These are phyloP conservation scores for Crotalus helleri DNA, from an alignment of 2,113 vertebrate genomes.

Conservation along the genomic window DNA sequence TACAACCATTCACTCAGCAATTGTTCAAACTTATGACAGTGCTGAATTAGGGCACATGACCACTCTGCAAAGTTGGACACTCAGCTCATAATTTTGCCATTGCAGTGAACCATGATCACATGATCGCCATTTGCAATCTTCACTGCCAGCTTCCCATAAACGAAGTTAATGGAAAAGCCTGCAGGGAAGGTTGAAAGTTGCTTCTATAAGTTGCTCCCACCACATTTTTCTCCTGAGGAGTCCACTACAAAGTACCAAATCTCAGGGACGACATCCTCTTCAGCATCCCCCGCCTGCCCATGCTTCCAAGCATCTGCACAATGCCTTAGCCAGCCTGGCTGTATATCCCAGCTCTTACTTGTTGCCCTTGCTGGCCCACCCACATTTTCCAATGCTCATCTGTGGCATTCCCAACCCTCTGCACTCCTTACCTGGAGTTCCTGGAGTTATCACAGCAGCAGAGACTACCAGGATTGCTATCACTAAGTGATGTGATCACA, in stretches of 20 bases:
- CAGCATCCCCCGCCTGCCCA: neutral
- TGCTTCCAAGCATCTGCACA: neutral
- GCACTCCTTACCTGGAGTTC: neutral
- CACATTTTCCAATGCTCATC: neutral
- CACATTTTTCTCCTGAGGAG: neutral
- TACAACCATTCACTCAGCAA: neutral
- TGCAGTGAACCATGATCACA: neutral
- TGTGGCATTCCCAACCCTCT: fast-evolving
- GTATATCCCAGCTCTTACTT: neutral
- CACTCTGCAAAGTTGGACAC: neutral
- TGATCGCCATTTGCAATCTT: neutral
- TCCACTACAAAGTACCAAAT: neutral
- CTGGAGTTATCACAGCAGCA: neutral
- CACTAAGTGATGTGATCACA: neutral
- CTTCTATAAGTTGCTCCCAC: neutral
- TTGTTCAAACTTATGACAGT: neutral
- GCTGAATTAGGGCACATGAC: neutral
- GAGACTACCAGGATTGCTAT: neutral
- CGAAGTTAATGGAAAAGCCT: neutral
- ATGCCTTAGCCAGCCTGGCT: neutral
- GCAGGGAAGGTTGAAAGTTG: neutral
- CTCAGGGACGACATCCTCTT: neutral
- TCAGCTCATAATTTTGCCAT: neutral
- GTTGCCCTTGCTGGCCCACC: neutral
- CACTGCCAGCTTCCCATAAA: neutral